Percentiles rank a stretch among this genome's conserved stretches.
These are phyloP conservation scores for Tinamus major DNA, from an alignment of 2,797 vertebrate species.

Conservation along the genomic window DNA sequence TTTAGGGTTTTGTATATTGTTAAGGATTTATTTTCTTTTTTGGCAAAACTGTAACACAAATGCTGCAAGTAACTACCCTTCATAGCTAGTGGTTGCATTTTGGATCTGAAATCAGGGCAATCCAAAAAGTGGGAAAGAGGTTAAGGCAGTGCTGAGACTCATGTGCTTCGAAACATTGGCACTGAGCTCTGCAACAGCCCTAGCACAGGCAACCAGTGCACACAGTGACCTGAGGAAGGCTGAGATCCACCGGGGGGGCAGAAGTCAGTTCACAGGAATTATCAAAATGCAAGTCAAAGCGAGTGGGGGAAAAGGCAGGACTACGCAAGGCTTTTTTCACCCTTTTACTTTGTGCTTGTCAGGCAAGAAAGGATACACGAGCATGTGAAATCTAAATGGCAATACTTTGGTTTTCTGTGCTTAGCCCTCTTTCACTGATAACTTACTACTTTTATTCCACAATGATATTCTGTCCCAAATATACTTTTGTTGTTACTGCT, in stretches of 20 bases:
- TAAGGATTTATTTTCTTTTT: neutral
- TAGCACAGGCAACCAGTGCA: neutral
- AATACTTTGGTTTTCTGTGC: neutral
- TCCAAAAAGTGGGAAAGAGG: slow-evolving; percentile 5
- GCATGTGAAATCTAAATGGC: neutral
- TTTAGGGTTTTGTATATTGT: neutral
- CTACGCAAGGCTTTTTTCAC: neutral
- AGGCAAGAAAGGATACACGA: neutral
- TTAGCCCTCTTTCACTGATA: neutral
- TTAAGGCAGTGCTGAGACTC: neutral
- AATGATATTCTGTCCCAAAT: neutral
- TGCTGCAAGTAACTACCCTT: neutral
- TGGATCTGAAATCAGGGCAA: neutral
- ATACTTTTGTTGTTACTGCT: neutral
- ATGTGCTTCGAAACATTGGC: neutral
- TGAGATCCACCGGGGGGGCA: neutral
- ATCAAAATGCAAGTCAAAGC: neutral
- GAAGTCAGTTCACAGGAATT: neutral
- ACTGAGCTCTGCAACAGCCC: neutral
- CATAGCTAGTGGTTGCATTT: neutral
- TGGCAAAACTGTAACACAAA: neutral
- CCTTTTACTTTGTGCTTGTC: neutral
- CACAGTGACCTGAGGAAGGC: neutral
- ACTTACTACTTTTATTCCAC: neutral
- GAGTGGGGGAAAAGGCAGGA: slow-evolving; percentile 30